Evolutionary conservation across 2,797 vertebrate species (phyloP).

Genomic region (Parotocinclus haroldoi): DNA sequence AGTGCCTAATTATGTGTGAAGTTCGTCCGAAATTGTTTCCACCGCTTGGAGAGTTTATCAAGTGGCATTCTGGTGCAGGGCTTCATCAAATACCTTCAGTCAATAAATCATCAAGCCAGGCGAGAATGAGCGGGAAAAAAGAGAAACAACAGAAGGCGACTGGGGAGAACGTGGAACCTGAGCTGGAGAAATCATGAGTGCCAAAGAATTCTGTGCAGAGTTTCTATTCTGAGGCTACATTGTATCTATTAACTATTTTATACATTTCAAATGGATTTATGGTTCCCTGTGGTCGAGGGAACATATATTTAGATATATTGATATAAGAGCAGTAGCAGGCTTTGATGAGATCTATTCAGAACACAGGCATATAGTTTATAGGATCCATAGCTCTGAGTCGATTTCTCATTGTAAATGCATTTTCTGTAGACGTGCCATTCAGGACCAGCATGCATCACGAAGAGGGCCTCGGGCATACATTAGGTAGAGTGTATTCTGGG

Average conservation of each 20-base stretch:
- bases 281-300: constrained; percentile 3
- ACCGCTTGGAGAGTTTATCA: constrained; percentile 60
- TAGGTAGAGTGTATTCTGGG: neutral
- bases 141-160: neutral
- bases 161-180: neutral
- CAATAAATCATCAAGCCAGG: constrained; percentile 67
- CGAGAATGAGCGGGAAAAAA: constrained; percentile 7
- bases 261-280: neutral
- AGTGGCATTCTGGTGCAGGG: constrained; percentile 58
- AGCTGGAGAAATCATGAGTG: constrained; percentile 16
- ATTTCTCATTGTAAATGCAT: constrained; percentile 4
- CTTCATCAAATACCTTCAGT: constrained; percentile 62
- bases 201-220: too few relatives aligned
- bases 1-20: constrained; percentile 72
- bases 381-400: constrained; percentile 19
- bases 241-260: neutral
- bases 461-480: neutral
- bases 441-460: neutral
- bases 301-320: neutral
- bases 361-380: neutral
- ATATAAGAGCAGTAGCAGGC: neutral
- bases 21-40: constrained; percentile 68
- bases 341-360: neutral
- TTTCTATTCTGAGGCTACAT: too few relatives aligned
- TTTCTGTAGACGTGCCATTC: neutral